Percentiles rank a stretch among this genome's conserved stretches.
phyloP scores from a whole-genome alignment of 2,888 invertebrate genomes.

The Periphyllus acericola region DNA sequence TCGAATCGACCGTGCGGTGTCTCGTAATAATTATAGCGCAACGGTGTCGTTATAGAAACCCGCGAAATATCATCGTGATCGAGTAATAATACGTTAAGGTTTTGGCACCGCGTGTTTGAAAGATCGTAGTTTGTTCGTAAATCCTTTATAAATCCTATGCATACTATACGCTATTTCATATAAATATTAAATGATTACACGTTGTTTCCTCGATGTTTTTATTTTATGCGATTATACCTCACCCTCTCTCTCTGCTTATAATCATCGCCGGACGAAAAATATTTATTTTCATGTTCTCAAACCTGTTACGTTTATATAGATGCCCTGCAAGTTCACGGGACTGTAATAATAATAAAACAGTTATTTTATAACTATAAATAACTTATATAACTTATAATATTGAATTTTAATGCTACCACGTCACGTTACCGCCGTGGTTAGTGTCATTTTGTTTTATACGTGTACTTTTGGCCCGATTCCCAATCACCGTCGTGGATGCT shows the following conservation, averaged over 20 bases:
- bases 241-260: neutral
- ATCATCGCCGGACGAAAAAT: neutral
- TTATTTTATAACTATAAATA: neutral
- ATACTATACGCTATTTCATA: neutral
- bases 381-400: too few relatives aligned
- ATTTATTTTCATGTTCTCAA: neutral
- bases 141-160: neutral
- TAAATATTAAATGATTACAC: neutral
- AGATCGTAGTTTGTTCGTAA: neutral
- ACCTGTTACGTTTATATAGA: conserved; percentile 5
- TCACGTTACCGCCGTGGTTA: neutral
- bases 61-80: neutral
- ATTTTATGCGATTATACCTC: neutral
- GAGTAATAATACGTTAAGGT: neutral
- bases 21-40: neutral
- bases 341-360: neutral
- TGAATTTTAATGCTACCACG: neutral
- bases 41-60: neutral
- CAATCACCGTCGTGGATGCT: neutral
- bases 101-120: neutral
- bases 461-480: neutral
- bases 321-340: neutral
- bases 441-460: neutral
- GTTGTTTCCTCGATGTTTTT: neutral
- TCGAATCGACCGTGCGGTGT: too few relatives aligned